Percentiles rank a stretch among this genome's conserved stretches.
Conservation (phyloP, 2,797 vertebrate species). For the Diceros bicornis region DNA sequence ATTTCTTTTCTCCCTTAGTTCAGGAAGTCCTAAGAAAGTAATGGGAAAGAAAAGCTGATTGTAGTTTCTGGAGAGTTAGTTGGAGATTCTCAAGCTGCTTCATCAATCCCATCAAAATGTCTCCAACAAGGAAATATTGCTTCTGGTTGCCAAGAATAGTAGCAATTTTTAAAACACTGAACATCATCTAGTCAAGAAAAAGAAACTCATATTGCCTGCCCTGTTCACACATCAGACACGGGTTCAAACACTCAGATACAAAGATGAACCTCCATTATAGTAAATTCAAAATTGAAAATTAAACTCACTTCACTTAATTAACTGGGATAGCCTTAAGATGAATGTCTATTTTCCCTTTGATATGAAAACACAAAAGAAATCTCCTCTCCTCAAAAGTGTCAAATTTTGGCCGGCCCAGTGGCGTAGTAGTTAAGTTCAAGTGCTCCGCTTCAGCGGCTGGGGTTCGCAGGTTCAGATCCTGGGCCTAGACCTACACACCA, state of each 20-base stretch:
- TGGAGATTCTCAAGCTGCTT: background rate
- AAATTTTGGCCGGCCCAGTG: background rate
- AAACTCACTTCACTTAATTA: slow-evolving; percentile 25
- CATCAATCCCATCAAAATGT: background rate
- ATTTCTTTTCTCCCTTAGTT: slow-evolving; percentile 76
- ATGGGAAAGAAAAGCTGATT: background rate
- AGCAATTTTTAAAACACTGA: slow-evolving; percentile 56
- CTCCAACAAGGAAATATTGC: background rate
- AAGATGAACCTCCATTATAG: background rate
- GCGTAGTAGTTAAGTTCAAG: too few species aligned
- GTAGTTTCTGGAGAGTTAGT: background rate
- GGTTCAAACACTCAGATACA: background rate
- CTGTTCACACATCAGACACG: background rate
- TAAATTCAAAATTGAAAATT: slow-evolving; percentile 44
- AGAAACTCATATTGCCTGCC: background rate
- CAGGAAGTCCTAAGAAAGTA: slow-evolving; percentile 81
- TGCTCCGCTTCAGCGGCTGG: too few species aligned
- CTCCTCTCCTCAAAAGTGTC: background rate
- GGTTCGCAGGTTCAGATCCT: too few species aligned
- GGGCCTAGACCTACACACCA: too few species aligned
- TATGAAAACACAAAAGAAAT: slow-evolving; percentile 1
- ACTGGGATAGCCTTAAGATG: background rate
- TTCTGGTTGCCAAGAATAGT: background rate
- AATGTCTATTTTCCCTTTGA: background rate
- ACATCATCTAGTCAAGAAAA: background rate